phyloP scores from a whole-genome alignment of 2,888 invertebrate species.

The Omphaloscelis lunosa region DNA sequence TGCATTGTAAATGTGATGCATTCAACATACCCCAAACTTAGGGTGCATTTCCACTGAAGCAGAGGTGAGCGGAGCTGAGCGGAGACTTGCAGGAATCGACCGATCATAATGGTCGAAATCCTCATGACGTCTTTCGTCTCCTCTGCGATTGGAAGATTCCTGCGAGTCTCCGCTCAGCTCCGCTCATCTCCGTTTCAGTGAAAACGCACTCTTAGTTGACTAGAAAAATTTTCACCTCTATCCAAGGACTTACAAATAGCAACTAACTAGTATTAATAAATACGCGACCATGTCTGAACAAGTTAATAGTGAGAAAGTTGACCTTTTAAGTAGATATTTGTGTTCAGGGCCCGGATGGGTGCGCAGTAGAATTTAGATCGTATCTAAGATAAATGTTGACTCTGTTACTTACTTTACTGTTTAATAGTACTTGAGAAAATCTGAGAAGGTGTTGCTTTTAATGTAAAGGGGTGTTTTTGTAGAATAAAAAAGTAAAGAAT shows the following conservation, averaged over 20 bases:
- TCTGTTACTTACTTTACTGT: conserved; percentile 33
- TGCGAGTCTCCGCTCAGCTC: too few relatives aligned
- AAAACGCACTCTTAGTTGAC: too few relatives aligned
- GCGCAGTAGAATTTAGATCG: conserved; percentile 65
- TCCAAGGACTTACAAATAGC: neutral
- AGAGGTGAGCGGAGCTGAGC: too few relatives aligned
- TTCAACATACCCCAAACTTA: neutral
- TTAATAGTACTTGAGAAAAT: conserved; percentile 29
- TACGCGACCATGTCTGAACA: conserved; percentile 45
- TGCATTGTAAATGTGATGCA: neutral
- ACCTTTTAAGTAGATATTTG: conserved; percentile 69
- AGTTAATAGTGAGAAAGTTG: conserved; percentile 70
- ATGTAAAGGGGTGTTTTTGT: neutral
- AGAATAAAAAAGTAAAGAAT: too few relatives aligned
- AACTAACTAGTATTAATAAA: conserved; percentile 20
- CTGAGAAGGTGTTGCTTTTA: conserved; percentile 16
- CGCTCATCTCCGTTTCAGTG: too few relatives aligned
- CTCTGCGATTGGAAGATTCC: too few relatives aligned
- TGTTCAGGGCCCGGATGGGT: conserved; percentile 65
- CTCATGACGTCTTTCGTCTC: too few relatives aligned
- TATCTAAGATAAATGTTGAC: conserved; percentile 57
- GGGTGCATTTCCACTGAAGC: too few relatives aligned
- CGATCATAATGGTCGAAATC: too few relatives aligned
- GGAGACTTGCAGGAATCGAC: too few relatives aligned
- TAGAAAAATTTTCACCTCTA: too few relatives aligned